Conservation (phyloP, 2,888 invertebrate genomes). For the Cataglyphis albicans region DNA sequence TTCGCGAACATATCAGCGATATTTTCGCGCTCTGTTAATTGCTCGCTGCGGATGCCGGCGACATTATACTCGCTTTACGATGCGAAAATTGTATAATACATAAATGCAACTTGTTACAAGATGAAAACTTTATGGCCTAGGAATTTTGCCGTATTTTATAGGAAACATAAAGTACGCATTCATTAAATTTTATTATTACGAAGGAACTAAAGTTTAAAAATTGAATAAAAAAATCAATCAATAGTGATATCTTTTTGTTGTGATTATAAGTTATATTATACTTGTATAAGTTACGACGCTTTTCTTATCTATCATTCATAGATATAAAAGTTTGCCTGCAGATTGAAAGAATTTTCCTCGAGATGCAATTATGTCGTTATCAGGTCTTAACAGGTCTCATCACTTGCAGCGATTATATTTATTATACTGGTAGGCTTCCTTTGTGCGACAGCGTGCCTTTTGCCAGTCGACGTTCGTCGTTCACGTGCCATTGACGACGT, state of each 20-base stretch:
- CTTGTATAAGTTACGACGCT: not conserved
- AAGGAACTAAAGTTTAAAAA: not conserved
- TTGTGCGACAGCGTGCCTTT: conserved; percentile 66
- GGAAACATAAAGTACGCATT: not conserved
- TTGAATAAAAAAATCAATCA: not conserved
- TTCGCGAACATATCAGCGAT: not conserved
- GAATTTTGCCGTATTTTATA: not conserved
- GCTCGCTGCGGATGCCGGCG: conserved; percentile 15
- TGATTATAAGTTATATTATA: not conserved
- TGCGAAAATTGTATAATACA: not conserved
- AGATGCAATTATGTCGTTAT: conserved; percentile 63
- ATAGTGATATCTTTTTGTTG: not conserved
- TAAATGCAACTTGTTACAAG: conserved; percentile 20
- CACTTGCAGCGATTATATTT: conserved; percentile 69
- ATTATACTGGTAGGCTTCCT: conserved; percentile 67
- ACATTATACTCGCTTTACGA: conserved; percentile 23
- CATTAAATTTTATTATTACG: not conserved
- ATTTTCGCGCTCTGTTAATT: conserved; percentile 44
- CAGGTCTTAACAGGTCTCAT: conserved; percentile 64
- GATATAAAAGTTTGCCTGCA: not conserved
- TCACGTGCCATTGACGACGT: conserved; percentile 77
- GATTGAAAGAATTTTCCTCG: conserved; percentile 31
- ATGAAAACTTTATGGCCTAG: conserved; percentile 10
- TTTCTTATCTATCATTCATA: conserved; percentile 5
- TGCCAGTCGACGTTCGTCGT: conserved; percentile 66